Conservation (phyloP, 1,140 invertebrate genomes). For the Diabrotica virgifera region DNA sequence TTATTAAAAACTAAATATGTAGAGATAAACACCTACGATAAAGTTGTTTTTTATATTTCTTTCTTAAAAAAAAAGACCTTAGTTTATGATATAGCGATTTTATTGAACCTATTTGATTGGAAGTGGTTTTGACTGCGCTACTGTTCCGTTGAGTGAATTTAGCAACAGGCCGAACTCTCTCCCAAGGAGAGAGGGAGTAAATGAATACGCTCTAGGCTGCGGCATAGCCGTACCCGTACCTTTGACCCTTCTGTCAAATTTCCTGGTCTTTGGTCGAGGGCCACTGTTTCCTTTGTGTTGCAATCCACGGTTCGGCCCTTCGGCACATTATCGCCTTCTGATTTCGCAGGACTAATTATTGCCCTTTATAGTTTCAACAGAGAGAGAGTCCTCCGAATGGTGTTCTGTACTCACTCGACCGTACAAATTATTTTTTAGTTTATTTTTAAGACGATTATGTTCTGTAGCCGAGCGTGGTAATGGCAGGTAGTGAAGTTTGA, state of each 20-base stretch:
- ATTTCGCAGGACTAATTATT: slow-evolving; percentile 34
- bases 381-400: background rate
- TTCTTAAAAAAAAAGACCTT: too few relatives aligned
- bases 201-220: slow-evolving; percentile 31
- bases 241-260: slow-evolving; percentile 43
- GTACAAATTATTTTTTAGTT: background rate
- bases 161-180: slow-evolving; percentile 12
- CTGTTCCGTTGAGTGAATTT: slow-evolving; percentile 16
- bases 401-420: background rate
- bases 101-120: too few relatives aligned
- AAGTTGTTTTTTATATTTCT: too few relatives aligned
- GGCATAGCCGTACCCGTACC: slow-evolving; percentile 25
- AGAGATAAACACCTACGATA: too few relatives aligned
- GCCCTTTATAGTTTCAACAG: slow-evolving; percentile 18
- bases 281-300: slow-evolving; percentile 40
- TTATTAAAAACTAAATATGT: too few relatives aligned
- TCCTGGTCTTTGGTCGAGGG: slow-evolving; percentile 40
- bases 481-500: background rate
- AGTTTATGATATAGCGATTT: too few relatives aligned
- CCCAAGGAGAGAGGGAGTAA: slow-evolving; percentile 24
- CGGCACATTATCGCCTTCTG: slow-evolving; percentile 35
- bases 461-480: background rate
- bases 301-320: slow-evolving; percentile 28
- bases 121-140: background rate
- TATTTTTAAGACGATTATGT: background rate